Percentiles rank a stretch among this genome's conserved stretches.
phyloP scores from a whole-genome alignment of 2,113 vertebrate genomes.

The Clarias magur region DNA sequence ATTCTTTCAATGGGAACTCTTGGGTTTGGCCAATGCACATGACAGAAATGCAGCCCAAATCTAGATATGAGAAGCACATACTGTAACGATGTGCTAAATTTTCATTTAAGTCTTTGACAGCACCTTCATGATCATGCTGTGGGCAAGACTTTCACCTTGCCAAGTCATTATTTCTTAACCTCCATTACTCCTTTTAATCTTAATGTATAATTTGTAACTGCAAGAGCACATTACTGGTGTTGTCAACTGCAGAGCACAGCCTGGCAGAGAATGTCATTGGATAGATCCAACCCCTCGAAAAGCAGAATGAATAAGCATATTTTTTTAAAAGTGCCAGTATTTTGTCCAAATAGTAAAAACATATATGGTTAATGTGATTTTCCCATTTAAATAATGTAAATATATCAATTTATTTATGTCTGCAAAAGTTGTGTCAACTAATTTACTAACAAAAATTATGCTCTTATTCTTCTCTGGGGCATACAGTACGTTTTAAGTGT shows the following conservation, averaged over 20 bases:
- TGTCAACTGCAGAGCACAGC: neutral
- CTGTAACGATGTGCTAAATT: neutral
- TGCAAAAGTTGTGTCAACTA: no score
- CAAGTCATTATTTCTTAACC: conserved; percentile 22
- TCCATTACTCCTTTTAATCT: conserved; percentile 12
- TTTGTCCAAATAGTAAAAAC: no score
- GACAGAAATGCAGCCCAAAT: neutral
- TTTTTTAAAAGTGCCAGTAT: neutral
- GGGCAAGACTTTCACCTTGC: neutral
- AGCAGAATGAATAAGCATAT: neutral
- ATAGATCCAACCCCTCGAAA: neutral
- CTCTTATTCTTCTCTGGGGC: no score
- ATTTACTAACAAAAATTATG: no score
- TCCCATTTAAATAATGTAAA: no score
- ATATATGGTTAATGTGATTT: no score
- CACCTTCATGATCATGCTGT: conserved; percentile 4
- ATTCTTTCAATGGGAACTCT: neutral
- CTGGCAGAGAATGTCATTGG: no score
- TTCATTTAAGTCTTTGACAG: conserved; percentile 7
- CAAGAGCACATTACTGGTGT: neutral
- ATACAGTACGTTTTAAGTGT: no score
- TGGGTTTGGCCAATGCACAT: neutral
- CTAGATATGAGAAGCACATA: neutral
- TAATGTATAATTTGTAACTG: neutral
- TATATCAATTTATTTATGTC: no score